A percentile compares a stretch with the other conserved stretches of the same genome.
Evolutionary conservation across 2,797 vertebrate genomes (phyloP).

Genomic region (Remorina albescens): DNA sequence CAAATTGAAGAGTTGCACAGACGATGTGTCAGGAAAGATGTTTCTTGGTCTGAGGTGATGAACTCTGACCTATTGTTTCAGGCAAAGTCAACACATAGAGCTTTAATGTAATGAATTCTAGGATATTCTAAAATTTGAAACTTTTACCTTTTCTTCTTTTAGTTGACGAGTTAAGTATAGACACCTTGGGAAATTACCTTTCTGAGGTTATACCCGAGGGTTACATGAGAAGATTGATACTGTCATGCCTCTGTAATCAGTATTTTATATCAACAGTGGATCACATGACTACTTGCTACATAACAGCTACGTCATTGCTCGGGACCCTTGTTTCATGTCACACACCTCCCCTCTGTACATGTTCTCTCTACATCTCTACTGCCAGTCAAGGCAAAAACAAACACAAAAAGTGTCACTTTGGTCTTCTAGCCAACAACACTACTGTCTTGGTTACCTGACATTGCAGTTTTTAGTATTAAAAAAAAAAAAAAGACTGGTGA

Average conservation of each 20-base stretch:
- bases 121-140: background rate
- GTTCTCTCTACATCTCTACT: no score
- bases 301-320: no score
- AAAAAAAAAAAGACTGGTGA: no score
- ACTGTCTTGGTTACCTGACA: no score
- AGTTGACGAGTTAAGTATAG: background rate
- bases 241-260: background rate
- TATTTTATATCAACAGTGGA: background rate
- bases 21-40: background rate
- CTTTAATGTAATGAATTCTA: background rate
- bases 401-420: no score
- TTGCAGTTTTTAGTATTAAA: no score
- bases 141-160: background rate
- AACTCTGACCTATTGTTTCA: background rate
- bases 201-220: background rate
- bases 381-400: no score
- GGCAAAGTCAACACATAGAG: constrained; percentile 11
- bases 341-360: no score
- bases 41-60: background rate
- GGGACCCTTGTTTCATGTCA: no score
- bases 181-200: no score
- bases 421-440: no score
- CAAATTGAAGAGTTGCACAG: background rate
- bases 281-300: background rate
- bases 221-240: constrained; percentile 2